Evolutionary conservation across 2,888 invertebrate genomes (phyloP).

Genomic region (Spialia ferax): DNA sequence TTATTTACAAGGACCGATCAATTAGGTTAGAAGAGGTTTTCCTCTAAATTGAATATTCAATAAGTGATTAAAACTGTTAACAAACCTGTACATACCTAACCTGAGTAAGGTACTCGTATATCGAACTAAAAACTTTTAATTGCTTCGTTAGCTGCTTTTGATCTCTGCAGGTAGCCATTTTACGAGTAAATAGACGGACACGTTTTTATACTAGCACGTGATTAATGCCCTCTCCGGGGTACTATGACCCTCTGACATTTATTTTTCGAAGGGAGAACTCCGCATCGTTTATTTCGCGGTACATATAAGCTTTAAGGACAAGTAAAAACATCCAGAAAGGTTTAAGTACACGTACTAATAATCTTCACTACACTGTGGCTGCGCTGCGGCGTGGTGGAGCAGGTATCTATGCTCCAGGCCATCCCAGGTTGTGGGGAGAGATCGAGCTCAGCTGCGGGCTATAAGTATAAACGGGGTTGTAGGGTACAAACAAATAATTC

Average conservation of each 20-base stretch:
- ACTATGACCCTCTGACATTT: not conserved
- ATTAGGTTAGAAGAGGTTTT: not conserved
- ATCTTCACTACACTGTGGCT: too few relatives aligned
- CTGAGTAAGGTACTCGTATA: not conserved
- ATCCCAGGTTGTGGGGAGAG: too few relatives aligned
- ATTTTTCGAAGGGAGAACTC: not conserved
- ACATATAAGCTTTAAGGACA: not conserved
- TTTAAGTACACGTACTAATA: too few relatives aligned
- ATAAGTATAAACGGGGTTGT: too few relatives aligned
- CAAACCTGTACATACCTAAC: not conserved
- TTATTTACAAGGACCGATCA: not conserved
- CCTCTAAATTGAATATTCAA: not conserved
- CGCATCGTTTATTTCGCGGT: not conserved
- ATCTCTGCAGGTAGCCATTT: not conserved
- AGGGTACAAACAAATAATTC: too few relatives aligned
- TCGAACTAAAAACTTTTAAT: conserved; percentile 3
- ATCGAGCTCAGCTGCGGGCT: too few relatives aligned
- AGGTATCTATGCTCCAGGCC: too few relatives aligned
- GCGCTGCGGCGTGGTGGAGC: too few relatives aligned
- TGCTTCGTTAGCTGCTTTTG: conserved; percentile 5
- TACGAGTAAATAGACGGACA: conserved; percentile 2
- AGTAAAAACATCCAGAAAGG: not conserved
- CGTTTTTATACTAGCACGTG: not conserved
- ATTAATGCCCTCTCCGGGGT: not conserved
- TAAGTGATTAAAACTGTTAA: not conserved